Percentiles rank a stretch among this genome's conserved stretches.
phyloP scores from a whole-genome alignment of 2,113 vertebrate species.

The Gila orcuttii region DNA sequence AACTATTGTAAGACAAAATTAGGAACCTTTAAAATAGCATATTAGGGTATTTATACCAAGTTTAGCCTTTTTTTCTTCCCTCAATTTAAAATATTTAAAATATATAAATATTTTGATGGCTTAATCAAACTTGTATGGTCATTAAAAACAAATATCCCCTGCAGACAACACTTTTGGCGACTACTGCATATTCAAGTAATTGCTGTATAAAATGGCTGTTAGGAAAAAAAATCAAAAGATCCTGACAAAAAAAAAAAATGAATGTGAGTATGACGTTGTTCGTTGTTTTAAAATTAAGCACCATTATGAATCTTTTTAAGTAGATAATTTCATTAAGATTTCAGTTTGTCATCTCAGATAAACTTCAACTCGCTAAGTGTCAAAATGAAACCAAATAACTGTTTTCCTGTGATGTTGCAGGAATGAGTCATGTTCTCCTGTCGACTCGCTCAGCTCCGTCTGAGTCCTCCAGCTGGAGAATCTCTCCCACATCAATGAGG shows the following conservation, averaged over 20 bases:
- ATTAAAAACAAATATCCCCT: no score
- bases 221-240: no score
- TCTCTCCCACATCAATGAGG: slow-evolving; percentile 38
- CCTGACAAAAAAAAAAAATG: background rate
- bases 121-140: no score
- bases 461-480: background rate
- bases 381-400: background rate
- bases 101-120: no score
- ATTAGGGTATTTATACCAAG: no score
- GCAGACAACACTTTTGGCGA: no score
- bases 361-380: background rate
- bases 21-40: no score
- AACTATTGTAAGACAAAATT: no score
- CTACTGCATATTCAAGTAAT: background rate
- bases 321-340: background rate
- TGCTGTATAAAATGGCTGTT: background rate
- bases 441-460: background rate
- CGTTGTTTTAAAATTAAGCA: background rate
- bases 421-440: slow-evolving; percentile 1
- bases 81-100: no score
- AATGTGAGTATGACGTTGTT: background rate
- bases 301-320: background rate
- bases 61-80: no score
- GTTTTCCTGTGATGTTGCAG: slow-evolving; percentile 13
- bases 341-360: background rate